A percentile compares a stretch with the other conserved stretches of the same genome.
phyloP scores from a whole-genome alignment of 1,140 invertebrate species.

The Grapholita molesta region DNA sequence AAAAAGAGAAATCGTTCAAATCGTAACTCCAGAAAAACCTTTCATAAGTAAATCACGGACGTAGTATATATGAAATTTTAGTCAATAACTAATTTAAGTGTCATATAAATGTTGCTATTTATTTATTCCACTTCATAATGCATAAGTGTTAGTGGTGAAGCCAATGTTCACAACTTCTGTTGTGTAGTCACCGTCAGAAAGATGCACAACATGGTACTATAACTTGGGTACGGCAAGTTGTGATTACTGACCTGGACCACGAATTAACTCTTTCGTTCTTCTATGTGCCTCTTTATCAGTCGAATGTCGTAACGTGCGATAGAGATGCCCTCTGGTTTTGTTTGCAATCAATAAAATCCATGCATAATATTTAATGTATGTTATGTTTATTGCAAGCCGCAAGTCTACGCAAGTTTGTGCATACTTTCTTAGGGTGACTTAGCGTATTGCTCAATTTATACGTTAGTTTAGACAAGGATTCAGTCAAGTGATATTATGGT shows the following conservation, averaged over 20 bases:
- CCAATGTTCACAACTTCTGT: constrained; percentile 29
- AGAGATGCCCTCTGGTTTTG: too few relatives aligned
- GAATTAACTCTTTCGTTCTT: not conserved
- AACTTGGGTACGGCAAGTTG: too few relatives aligned
- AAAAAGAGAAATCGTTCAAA: constrained; percentile 44
- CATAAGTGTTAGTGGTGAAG: constrained; percentile 34
- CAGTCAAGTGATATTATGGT: constrained; percentile 77
- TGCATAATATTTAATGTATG: too few relatives aligned
- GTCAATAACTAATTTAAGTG: constrained; percentile 61
- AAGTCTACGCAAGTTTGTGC: constrained; percentile 28
- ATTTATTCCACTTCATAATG: constrained; percentile 61
- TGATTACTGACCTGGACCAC: not conserved
- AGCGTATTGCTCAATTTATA: constrained; percentile 59
- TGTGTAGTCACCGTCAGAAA: constrained; percentile 2
- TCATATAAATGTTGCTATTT: constrained; percentile 62
- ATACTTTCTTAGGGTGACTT: constrained; percentile 5
- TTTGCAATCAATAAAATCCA: too few relatives aligned
- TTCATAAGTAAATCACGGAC: constrained; percentile 43
- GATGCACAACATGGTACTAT: not conserved
- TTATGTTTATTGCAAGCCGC: not conserved
- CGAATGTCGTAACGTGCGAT: too few relatives aligned
- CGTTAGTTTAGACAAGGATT: constrained; percentile 50
- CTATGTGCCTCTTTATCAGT: too few relatives aligned
- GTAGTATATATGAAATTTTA: constrained; percentile 50
- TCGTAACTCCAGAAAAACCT: constrained; percentile 41